Evolutionary conservation across 1,140 invertebrate genomes (phyloP).

Genomic region (Drosophila kohkoa): DNA sequence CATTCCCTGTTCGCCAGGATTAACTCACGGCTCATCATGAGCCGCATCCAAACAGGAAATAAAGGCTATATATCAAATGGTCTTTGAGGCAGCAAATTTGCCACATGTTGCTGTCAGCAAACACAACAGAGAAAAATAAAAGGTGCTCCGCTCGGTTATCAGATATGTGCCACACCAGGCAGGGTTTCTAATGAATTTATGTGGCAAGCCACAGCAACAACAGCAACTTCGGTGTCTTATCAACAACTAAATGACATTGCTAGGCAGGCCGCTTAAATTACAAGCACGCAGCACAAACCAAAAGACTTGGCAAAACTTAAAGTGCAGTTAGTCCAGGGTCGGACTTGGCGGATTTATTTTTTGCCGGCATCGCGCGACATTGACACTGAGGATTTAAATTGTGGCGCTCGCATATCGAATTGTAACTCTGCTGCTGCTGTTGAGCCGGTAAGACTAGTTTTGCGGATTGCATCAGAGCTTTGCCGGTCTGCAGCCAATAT

Average conservation of each 20-base stretch:
- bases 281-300: slow-evolving; percentile 64
- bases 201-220: slow-evolving; percentile 36
- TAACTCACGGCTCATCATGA: slow-evolving; percentile 46
- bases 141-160: slow-evolving; percentile 54
- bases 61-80: slow-evolving; percentile 74
- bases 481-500: slow-evolving; percentile 49
- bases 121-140: neutral
- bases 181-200: slow-evolving; percentile 76
- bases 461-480: slow-evolving; percentile 75
- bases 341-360: slow-evolving; percentile 3
- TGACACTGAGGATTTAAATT: slow-evolving; percentile 81
- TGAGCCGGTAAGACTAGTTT: slow-evolving; percentile 78
- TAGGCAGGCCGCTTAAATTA: slow-evolving; percentile 71
- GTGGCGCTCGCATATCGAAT: slow-evolving; percentile 81
- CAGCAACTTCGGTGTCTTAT: slow-evolving; percentile 63
- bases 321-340: slow-evolving; percentile 55
- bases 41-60: slow-evolving; percentile 69
- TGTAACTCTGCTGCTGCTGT: slow-evolving; percentile 45
- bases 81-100: slow-evolving; percentile 59
- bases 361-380: slow-evolving; percentile 55
- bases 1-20: slow-evolving; percentile 6
- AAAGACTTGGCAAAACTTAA: slow-evolving; percentile 32
- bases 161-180: slow-evolving; percentile 66
- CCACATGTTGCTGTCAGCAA: slow-evolving; percentile 65
- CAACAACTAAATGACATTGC: slow-evolving; percentile 77